A percentile compares a stretch with the other conserved stretches of the same genome.
Evolutionary conservation across 1,140 invertebrate genomes (phyloP).

Genomic region (Cyclina sinensis): DNA sequence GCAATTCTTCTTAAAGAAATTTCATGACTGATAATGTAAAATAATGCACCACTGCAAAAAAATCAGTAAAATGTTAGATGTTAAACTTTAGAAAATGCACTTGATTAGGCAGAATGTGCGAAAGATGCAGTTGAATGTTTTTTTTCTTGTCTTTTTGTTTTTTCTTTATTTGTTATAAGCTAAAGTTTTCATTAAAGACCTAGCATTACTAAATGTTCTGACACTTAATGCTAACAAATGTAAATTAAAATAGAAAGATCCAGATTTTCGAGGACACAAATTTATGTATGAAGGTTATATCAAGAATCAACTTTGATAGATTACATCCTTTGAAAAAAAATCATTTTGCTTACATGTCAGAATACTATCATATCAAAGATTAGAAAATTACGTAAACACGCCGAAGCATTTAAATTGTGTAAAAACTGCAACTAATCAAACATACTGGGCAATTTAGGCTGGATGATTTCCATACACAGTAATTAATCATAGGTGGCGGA

Average conservation of each 20-base stretch:
- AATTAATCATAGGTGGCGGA: conserved; percentile 32
- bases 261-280: too few species aligned
- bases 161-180: neutral
- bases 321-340: neutral
- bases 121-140: too few species aligned
- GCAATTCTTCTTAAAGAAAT: too few species aligned
- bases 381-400: conserved; percentile 25
- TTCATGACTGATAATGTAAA: too few species aligned
- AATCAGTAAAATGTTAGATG: too few species aligned
- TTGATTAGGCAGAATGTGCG: too few species aligned
- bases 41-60: too few species aligned
- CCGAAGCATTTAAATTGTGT: conserved; percentile 9
- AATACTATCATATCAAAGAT: neutral
- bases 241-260: too few species aligned
- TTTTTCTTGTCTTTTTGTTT: neutral
- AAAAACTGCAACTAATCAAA: conserved; percentile 16
- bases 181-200: neutral
- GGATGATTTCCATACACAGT: conserved; percentile 14
- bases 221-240: neutral
- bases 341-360: neutral
- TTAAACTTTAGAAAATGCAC: too few species aligned
- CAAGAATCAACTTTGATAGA: conserved; percentile 42
- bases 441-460: conserved; percentile 35
- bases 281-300: conserved; percentile 23
- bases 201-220: neutral